A percentile compares a stretch with the other conserved stretches of the same genome.
phyloP scores from a whole-genome alignment of 2,113 vertebrate genomes.

The Nycticorax nycticorax region DNA sequence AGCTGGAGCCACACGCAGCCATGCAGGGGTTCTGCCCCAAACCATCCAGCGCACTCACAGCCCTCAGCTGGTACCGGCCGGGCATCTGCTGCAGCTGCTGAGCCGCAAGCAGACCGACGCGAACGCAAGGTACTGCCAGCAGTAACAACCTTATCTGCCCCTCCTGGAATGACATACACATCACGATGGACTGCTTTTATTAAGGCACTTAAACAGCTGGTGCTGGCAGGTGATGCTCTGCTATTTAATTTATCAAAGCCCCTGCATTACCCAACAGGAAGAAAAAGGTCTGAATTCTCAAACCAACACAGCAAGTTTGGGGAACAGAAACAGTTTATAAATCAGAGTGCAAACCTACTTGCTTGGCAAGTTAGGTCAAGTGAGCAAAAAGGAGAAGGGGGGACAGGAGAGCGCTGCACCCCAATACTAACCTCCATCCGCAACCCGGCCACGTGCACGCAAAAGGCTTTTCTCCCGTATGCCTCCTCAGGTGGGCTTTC shows the following conservation, averaged over 20 bases:
- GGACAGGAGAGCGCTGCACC: not conserved
- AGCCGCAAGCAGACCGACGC: not conserved
- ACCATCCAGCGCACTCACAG: not conserved
- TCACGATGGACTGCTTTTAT: not conserved
- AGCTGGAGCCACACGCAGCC: not conserved
- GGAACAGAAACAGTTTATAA: not conserved
- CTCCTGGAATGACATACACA: not conserved
- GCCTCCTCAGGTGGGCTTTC: slow-evolving; percentile 93
- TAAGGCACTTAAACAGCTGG: not conserved
- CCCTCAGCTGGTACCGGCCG: not conserved
- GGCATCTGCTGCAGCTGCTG: not conserved
- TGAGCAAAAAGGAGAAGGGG: not conserved
- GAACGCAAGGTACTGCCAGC: not conserved
- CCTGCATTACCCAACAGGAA: not conserved
- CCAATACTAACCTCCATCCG: slow-evolving; percentile 90
- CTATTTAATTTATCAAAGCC: not conserved
- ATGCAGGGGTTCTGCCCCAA: not conserved
- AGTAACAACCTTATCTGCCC: not conserved
- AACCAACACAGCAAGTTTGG: not conserved
- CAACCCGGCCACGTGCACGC: slow-evolving; percentile 94
- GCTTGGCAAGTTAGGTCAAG: not conserved
- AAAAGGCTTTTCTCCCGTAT: slow-evolving; percentile 95
- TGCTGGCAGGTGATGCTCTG: not conserved
- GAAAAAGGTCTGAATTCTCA: not conserved
- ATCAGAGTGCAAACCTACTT: not conserved